phyloP scores from a whole-genome alignment of 2,797 vertebrate species.

The Tachyglossus aculeatus region DNA sequence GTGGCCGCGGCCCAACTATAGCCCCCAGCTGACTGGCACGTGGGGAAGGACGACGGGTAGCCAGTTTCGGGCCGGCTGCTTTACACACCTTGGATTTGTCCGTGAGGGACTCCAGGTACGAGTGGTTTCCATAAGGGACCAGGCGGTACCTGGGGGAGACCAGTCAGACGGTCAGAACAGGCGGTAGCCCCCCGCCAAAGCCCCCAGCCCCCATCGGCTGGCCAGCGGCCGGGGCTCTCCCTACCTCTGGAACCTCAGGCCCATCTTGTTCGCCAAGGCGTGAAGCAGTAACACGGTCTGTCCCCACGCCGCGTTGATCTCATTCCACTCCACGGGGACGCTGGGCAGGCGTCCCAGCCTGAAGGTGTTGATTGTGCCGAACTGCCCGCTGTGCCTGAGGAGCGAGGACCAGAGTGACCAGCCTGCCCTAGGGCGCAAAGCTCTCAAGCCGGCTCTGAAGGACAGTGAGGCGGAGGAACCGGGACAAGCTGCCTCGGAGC shows the following conservation, averaged over 20 bases:
- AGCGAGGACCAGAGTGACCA: too few relatives aligned
- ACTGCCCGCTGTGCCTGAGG: slow-evolving; percentile 95
- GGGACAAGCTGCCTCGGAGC: too few relatives aligned
- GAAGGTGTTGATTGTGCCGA: slow-evolving; percentile 99
- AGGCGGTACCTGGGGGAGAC: slow-evolving; percentile 93
- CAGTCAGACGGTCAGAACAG: background rate
- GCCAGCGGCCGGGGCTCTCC: background rate
- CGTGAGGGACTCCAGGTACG: slow-evolving; percentile 92
- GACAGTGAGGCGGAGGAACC: too few relatives aligned
- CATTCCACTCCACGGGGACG: slow-evolving; percentile 97
- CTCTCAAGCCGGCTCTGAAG: too few relatives aligned
- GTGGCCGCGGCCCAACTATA: too few relatives aligned
- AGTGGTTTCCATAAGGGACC: slow-evolving; percentile 97
- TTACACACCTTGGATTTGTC: slow-evolving; percentile 89
- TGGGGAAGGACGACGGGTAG: too few relatives aligned
- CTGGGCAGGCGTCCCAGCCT: slow-evolving; percentile 95
- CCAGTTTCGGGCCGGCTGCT: too few relatives aligned
- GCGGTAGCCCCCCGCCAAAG: background rate
- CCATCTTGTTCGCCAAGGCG: slow-evolving; percentile 97
- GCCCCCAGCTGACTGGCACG: too few relatives aligned
- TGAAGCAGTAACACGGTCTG: slow-evolving; percentile 96
- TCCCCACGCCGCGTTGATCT: slow-evolving; percentile 98
- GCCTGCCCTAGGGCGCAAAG: too few relatives aligned
- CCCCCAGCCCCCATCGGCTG: background rate
- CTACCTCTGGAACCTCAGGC: slow-evolving; percentile 94